Percentiles rank a stretch among this genome's conserved stretches.
phyloP scores from a whole-genome alignment of 1,140 invertebrate species.

The Ceratina japonica region DNA sequence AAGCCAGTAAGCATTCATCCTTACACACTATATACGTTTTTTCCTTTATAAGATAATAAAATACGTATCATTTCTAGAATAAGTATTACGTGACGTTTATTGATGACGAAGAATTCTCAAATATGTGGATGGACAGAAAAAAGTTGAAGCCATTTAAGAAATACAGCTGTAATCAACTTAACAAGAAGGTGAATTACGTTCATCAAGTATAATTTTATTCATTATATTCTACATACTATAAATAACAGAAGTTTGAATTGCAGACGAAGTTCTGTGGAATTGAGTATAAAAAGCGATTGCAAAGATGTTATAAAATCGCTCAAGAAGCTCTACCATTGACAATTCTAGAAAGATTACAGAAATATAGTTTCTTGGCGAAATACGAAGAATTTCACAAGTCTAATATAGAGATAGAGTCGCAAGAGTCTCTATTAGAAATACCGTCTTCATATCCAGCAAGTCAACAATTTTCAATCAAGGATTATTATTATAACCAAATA shows the following conservation, averaged over 20 bases:
- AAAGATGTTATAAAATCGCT: slow-evolving; percentile 71
- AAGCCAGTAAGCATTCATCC: slow-evolving; percentile 78
- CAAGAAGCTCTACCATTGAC: slow-evolving; percentile 72
- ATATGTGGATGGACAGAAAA: slow-evolving; percentile 79
- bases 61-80: slow-evolving; percentile 75
- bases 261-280: slow-evolving; percentile 5
- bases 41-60: slow-evolving; percentile 3
- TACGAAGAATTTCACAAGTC: slow-evolving; percentile 59
- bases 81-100: slow-evolving; percentile 84
- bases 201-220: not conserved
- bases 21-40: slow-evolving; percentile 15
- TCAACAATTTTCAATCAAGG: not conserved
- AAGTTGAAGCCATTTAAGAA: slow-evolving; percentile 74
- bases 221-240: not conserved
- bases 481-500: not conserved
- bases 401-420: not conserved
- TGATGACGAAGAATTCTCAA: slow-evolving; percentile 77
- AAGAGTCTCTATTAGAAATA: not conserved
- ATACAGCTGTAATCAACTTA: slow-evolving; percentile 65
- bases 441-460: not conserved
- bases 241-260: not conserved
- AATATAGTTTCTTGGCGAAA: slow-evolving; percentile 77
- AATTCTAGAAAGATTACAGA: slow-evolving; percentile 71
- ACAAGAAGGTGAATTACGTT: slow-evolving; percentile 49
- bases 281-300: slow-evolving; percentile 65